Conservation (phyloP, 1,140 invertebrate species). For the Lepidurus packardi region DNA sequence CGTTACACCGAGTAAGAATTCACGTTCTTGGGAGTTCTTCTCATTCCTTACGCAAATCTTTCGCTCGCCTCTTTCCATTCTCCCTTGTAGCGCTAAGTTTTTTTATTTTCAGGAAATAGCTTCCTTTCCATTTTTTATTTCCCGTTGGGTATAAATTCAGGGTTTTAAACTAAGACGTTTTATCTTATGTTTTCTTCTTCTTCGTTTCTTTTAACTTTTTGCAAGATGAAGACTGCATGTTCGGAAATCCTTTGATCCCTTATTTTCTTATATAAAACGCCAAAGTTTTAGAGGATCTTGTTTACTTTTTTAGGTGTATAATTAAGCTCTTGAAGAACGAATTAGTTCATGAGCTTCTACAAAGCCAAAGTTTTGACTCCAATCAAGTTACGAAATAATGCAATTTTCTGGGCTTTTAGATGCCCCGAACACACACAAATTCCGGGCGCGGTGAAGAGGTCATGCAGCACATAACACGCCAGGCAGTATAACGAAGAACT, state of each 20-base stretch:
- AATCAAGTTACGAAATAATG: not conserved
- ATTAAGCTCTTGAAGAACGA: too few species aligned
- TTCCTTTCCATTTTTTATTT: not conserved
- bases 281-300: not conserved
- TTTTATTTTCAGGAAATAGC: not conserved
- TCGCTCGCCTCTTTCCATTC: not conserved
- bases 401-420: not conserved
- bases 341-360: too few species aligned
- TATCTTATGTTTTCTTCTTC: too few species aligned
- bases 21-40: not conserved
- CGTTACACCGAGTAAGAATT: not conserved
- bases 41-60: not conserved
- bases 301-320: not conserved
- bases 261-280: not conserved
- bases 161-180: too few species aligned
- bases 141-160: too few species aligned
- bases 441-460: not conserved
- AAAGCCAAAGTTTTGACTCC: too few species aligned
- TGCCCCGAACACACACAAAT: not conserved
- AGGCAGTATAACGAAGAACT: not conserved
- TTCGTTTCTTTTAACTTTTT: too few species aligned
- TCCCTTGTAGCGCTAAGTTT: not conserved
- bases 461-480: constrained; percentile 16
- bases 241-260: not conserved
- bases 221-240: too few species aligned